These are phyloP conservation scores for Rhyacichthys aspro DNA, from an alignment of 2,797 vertebrate species.

Conservation along the genomic window DNA sequence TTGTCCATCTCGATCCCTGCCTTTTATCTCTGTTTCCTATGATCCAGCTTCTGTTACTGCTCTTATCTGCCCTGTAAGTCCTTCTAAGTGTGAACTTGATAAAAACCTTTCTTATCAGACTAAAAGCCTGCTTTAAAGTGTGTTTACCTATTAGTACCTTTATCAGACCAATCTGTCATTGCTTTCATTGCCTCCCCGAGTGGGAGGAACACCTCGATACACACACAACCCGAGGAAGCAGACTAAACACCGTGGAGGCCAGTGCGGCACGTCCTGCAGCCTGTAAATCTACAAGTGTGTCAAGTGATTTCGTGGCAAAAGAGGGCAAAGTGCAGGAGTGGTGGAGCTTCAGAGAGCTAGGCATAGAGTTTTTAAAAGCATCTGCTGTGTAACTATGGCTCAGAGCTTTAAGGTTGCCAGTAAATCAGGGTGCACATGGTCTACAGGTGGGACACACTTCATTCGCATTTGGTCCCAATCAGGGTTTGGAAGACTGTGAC, in stretches of 20 bases:
- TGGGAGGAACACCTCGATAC: conserved; percentile 18
- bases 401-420: conserved; percentile 50
- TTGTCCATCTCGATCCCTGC: conserved; percentile 1
- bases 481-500: conserved; percentile 18
- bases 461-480: conserved; percentile 29
- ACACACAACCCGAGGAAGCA: conserved; percentile 21
- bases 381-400: conserved; percentile 53
- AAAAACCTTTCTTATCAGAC: conserved; percentile 63
- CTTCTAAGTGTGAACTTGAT: conserved; percentile 22
- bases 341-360: conserved; percentile 63
- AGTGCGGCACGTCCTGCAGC: conserved; percentile 50
- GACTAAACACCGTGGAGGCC: conserved; percentile 50
- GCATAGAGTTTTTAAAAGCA: conserved; percentile 57
- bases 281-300: conserved; percentile 59
- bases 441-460: conserved; percentile 60
- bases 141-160: conserved; percentile 60
- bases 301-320: conserved; percentile 35
- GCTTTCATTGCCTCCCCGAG: conserved; percentile 57
- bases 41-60: conserved; percentile 63
- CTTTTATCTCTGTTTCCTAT: conserved; percentile 72
- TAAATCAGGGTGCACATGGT: conserved; percentile 71
- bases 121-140: conserved; percentile 53
- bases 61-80: conserved; percentile 62
- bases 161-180: conserved; percentile 77
- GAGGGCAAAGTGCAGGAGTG: conserved; percentile 47